Conservation (phyloP, 2,888 invertebrate genomes). For the Phyto melanocephala region DNA sequence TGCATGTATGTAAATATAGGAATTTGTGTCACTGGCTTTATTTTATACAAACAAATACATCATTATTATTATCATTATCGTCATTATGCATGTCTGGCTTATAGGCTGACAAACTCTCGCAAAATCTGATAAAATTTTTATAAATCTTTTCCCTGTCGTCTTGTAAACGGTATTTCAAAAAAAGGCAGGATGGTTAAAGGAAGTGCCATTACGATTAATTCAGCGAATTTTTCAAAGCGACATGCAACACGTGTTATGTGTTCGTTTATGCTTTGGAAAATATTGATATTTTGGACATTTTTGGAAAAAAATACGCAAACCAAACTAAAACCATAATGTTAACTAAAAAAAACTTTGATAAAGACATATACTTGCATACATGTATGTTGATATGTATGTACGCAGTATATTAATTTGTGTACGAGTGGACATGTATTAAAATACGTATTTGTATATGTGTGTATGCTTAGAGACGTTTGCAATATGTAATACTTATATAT, state of each 20-base stretch:
- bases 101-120: not conserved
- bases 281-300: conserved; percentile 17
- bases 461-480: conserved; percentile 64
- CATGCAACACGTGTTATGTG: conserved; percentile 7
- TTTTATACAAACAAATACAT: not conserved
- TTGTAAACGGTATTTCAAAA: not conserved
- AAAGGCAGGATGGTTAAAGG: not conserved
- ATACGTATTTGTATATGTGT: not conserved
- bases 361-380: not conserved
- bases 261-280: not conserved
- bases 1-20: too few species aligned
- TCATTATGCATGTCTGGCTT: conserved; percentile 10
- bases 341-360: not conserved
- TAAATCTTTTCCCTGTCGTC: not conserved
- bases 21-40: too few species aligned
- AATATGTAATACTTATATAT: conserved; percentile 46
- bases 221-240: not conserved
- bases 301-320: conserved; percentile 20
- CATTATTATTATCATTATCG: not conserved
- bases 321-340: not conserved
- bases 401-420: too few species aligned
- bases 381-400: too few species aligned
- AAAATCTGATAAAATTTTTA: not conserved
- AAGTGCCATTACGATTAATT: not conserved
- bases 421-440: not conserved